A percentile compares a stretch with the other conserved stretches of the same genome.
Evolutionary conservation across 2,113 vertebrate genomes (phyloP).

Genomic region (Mormyrus iriodes): DNA sequence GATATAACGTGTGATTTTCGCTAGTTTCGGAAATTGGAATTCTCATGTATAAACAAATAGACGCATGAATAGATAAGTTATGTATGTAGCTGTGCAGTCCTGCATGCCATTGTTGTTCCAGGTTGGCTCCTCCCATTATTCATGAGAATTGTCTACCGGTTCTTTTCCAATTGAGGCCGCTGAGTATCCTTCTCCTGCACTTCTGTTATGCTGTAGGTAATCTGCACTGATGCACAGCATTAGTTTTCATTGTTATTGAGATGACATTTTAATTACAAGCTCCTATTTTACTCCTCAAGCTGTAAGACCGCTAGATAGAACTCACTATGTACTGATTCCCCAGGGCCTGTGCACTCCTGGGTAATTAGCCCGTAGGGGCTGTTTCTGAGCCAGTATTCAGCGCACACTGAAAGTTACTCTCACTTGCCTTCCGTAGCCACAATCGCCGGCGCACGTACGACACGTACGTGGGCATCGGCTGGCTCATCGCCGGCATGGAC

Average conservation of each 20-base stretch:
- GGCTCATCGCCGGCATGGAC: slow-evolving; percentile 97
- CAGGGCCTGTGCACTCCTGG: not conserved
- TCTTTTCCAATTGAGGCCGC: not conserved
- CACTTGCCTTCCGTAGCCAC: slow-evolving; percentile 62
- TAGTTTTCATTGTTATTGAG: not conserved
- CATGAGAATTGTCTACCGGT: not conserved
- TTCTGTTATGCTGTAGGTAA: not conserved
- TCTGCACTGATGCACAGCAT: not conserved
- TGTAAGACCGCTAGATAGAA: not conserved
- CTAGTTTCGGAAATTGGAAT: not conserved
- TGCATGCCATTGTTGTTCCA: not conserved
- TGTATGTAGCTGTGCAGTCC: not conserved
- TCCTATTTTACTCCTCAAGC: not conserved
- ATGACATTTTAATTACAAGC: not conserved
- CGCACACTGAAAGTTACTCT: not conserved
- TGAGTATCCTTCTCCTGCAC: not conserved
- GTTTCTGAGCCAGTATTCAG: not conserved
- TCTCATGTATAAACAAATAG: not conserved
- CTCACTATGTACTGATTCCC: not conserved
- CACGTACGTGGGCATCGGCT: slow-evolving; percentile 94
- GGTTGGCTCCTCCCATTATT: not conserved
- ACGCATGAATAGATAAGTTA: too few relatives aligned
- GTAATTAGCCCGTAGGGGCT: not conserved
- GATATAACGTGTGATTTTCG: not conserved
- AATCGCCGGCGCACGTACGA: slow-evolving; percentile 91